These are phyloP conservation scores for Turritopsis dohrnii DNA, from an alignment of 30 jellyfish, hydroid and myxozoan species.

Conservation along the genomic window DNA sequence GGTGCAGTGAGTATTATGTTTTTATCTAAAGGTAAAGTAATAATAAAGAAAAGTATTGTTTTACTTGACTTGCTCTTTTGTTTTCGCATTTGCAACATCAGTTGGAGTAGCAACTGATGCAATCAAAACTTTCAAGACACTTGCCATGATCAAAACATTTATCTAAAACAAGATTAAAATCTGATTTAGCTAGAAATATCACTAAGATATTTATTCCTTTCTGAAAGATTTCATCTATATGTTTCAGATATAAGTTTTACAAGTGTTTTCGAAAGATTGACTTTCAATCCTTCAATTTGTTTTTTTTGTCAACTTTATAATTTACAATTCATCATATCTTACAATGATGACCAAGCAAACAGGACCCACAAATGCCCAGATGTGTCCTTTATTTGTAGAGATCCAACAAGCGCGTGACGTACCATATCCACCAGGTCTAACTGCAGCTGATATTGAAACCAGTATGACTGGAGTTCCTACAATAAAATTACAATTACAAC, in stretches of 20 bases:
- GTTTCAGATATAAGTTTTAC: too few relatives aligned
- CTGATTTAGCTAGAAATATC: too few relatives aligned
- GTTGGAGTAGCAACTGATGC: conserved; percentile 81
- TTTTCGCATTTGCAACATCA: conserved; percentile 25
- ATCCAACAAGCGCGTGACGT: conserved; percentile 81
- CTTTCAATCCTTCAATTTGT: too few relatives aligned
- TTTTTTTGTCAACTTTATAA: background rate
- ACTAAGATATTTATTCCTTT: too few relatives aligned
- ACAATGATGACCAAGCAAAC: conserved; percentile 57
- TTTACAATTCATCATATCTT: conserved; percentile 5
- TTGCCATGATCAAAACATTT: conserved; percentile 43
- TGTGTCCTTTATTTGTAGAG: conserved; percentile 67
- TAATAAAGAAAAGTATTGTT: too few relatives aligned
- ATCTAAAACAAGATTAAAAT: conserved; percentile 47
- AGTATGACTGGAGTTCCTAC: conserved; percentile 81
- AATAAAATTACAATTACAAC: background rate
- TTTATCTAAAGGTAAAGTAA: too few relatives aligned
- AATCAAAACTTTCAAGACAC: conserved; percentile 65
- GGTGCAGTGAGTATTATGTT: too few relatives aligned
- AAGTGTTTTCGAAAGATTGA: background rate
- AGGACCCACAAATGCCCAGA: conserved; percentile 97
- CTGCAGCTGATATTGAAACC: conserved; percentile 83
- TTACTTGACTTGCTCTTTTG: conserved; percentile 33
- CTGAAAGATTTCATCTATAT: too few relatives aligned
- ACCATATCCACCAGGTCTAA: conserved; percentile 91